Evolutionary conservation across 2,113 vertebrate species (phyloP).

Genomic region (Leptobrachium ailaonicum): DNA sequence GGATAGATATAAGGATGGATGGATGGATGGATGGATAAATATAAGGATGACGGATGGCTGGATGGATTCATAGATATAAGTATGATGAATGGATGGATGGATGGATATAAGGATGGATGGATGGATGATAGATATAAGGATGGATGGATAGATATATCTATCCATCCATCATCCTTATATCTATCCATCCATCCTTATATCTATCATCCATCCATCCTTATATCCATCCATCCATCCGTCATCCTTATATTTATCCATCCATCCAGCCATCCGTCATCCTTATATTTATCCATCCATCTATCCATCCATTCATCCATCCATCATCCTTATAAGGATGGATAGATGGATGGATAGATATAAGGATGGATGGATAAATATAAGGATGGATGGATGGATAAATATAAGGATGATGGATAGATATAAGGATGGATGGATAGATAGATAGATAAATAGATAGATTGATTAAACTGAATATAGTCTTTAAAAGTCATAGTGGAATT

Average conservation of each 20-base stretch:
- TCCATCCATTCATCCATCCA: neutral
- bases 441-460: neutral
- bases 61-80: neutral
- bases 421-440: neutral
- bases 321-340: neutral
- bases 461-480: neutral
- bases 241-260: no score
- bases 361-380: neutral
- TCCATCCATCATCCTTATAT: no score
- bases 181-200: no score
- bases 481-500: neutral
- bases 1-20: no score
- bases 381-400: neutral
- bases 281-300: no score
- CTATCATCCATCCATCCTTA: no score
- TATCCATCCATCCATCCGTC: no score
- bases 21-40: no score
- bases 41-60: neutral
- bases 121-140: neutral
- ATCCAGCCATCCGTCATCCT: no score
- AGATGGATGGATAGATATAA: neutral
- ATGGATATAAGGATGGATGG: neutral
- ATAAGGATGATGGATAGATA: neutral
- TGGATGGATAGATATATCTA: neutral
- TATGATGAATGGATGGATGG: no score